phyloP scores from a whole-genome alignment of 2,888 invertebrate genomes.

The Zhengitettix transpicula region DNA sequence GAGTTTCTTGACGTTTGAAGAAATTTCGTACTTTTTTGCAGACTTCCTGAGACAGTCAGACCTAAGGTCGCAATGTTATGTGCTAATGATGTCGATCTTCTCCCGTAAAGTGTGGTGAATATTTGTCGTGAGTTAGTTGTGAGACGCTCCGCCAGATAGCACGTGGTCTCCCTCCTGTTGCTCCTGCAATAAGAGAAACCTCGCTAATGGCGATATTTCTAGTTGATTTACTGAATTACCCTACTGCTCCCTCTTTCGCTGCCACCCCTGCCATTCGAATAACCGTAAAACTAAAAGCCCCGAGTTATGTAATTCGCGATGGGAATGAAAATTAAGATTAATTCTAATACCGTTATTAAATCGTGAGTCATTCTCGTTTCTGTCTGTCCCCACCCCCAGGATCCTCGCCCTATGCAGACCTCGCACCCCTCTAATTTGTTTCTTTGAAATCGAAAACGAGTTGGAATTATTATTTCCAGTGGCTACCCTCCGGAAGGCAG shows the following conservation, averaged over 20 bases:
- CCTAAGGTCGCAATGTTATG: too few relatives aligned
- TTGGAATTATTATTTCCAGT: constrained; percentile 5
- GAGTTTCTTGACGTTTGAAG: too few relatives aligned
- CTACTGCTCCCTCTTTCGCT: background rate
- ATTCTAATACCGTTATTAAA: constrained; percentile 12
- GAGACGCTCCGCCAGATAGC: background rate
- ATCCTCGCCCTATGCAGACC: background rate
- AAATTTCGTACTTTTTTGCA: too few relatives aligned
- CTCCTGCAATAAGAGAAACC: background rate
- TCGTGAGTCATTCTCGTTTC: constrained; percentile 6
- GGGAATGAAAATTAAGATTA: constrained; percentile 9
- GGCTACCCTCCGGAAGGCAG: background rate
- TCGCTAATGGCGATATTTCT: background rate
- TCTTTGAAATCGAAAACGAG: constrained; percentile 10
- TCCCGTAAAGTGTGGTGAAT: too few relatives aligned
- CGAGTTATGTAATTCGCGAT: background rate
- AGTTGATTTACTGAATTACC: background rate
- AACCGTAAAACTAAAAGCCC: background rate
- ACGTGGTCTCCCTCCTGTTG: background rate
- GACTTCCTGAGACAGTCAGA: too few relatives aligned
- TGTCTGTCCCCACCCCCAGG: background rate
- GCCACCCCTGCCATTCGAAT: background rate
- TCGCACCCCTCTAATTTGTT: constrained; percentile 8
- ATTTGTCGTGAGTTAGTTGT: too few relatives aligned
- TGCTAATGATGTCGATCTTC: too few relatives aligned